Percentiles rank a stretch among this genome's conserved stretches.
phyloP scores from a whole-genome alignment of 1,140 invertebrate genomes.

The Battus philenor region DNA sequence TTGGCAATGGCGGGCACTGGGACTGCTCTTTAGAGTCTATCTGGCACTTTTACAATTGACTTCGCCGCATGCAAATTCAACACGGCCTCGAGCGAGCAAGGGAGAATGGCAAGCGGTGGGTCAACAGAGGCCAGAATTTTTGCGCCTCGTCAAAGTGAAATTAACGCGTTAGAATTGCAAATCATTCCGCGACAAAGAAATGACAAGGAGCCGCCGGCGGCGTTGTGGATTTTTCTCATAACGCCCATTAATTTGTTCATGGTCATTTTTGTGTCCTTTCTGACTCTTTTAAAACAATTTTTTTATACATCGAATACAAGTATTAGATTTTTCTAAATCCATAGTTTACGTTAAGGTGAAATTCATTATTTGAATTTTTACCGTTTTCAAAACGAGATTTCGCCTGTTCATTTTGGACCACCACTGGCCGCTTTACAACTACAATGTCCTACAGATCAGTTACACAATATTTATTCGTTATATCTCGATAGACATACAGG shows the following conservation, averaged over 20 bases:
- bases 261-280: slow-evolving; percentile 30
- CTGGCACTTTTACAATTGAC: slow-evolving; percentile 47
- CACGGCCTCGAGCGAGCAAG: slow-evolving; percentile 35
- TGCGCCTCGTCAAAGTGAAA: slow-evolving; percentile 65
- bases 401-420: too few relatives aligned
- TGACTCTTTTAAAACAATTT: not conserved
- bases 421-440: too few relatives aligned
- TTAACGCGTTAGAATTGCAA: slow-evolving; percentile 71
- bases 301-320: too few relatives aligned
- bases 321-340: too few relatives aligned
- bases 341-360: too few relatives aligned
- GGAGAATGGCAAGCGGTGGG: slow-evolving; percentile 27
- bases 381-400: too few relatives aligned
- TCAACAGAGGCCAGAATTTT: slow-evolving; percentile 34
- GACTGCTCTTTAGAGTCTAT: slow-evolving; percentile 49
- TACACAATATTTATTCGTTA: too few relatives aligned
- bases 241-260: slow-evolving; percentile 42
- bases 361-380: too few relatives aligned
- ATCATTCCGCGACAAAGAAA: slow-evolving; percentile 63
- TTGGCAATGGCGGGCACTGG: slow-evolving; percentile 16
- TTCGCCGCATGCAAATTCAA: slow-evolving; percentile 60
- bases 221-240: slow-evolving; percentile 64
- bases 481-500: too few relatives aligned
- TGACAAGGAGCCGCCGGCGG: slow-evolving; percentile 48
- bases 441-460: too few relatives aligned